These are phyloP conservation scores for Thryonomys swinderianus DNA, from an alignment of 2,113 vertebrate genomes.

Conservation along the genomic window DNA sequence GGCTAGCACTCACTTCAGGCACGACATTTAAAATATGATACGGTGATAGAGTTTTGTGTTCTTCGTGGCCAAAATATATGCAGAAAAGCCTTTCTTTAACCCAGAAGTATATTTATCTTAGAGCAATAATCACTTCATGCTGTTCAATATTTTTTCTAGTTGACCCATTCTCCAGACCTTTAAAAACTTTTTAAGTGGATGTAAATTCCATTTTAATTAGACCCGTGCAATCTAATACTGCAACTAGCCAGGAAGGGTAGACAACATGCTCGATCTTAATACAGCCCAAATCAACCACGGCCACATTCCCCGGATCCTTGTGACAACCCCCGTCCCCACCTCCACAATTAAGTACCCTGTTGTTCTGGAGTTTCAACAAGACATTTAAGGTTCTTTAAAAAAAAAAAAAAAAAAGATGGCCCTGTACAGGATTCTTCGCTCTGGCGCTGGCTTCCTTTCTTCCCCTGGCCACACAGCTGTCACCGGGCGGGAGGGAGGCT, in stretches of 20 bases:
- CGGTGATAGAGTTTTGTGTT: slow-evolving; percentile 31
- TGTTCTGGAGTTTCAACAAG: slow-evolving; percentile 81
- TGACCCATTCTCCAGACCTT: slow-evolving; percentile 80
- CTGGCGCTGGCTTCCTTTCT: slow-evolving; percentile 82
- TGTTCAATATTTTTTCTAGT: slow-evolving; percentile 71
- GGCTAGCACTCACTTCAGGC: slow-evolving; percentile 25
- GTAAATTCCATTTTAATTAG: slow-evolving; percentile 88
- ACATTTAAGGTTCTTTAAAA: slow-evolving; percentile 71
- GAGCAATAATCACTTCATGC: slow-evolving; percentile 69
- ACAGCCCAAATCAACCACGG: slow-evolving; percentile 79
- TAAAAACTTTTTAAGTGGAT: slow-evolving; percentile 78
- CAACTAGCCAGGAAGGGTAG: slow-evolving; percentile 70
- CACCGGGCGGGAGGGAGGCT: slow-evolving; percentile 87
- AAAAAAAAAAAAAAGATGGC: slow-evolving; percentile 78
- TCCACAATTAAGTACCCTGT: slow-evolving; percentile 80
- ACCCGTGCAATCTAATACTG: slow-evolving; percentile 82
- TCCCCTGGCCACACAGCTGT: slow-evolving; percentile 93
- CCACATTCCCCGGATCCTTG: slow-evolving; percentile 82
- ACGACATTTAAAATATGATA: slow-evolving; percentile 11
- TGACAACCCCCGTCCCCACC: slow-evolving; percentile 63
- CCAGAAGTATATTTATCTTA: slow-evolving; percentile 46
- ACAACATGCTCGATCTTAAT: slow-evolving; percentile 83
- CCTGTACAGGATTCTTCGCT: slow-evolving; percentile 81
- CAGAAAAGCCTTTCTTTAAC: slow-evolving; percentile 45
- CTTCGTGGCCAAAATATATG: slow-evolving; percentile 20